phyloP scores from a whole-genome alignment of 2,113 vertebrate species.

The Apodemus sylvaticus region DNA sequence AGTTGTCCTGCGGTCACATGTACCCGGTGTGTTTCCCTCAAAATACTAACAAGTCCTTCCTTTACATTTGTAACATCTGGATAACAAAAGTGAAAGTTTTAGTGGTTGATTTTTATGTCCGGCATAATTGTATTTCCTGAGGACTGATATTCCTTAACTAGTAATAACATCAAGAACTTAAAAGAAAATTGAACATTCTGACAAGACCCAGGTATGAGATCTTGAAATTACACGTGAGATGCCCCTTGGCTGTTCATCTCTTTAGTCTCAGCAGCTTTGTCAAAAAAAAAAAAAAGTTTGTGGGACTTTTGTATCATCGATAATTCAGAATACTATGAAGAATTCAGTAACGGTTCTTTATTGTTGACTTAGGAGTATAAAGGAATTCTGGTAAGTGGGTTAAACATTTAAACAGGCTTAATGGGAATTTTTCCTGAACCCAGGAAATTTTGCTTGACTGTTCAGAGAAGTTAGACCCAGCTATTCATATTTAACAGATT shows the following conservation, averaged over 20 bases:
- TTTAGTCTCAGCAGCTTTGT: neutral
- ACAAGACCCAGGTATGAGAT: conserved; percentile 92
- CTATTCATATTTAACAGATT: neutral
- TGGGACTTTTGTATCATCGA: neutral
- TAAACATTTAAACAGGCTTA: conserved; percentile 10
- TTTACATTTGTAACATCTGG: neutral
- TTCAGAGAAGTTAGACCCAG: neutral
- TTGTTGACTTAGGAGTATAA: neutral
- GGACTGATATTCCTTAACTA: conserved; percentile 85
- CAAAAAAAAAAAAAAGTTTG: neutral
- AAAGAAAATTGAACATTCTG: conserved; percentile 92
- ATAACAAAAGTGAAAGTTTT: neutral
- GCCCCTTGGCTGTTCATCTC: neutral
- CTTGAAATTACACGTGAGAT: neutral
- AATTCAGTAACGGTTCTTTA: conserved; percentile 1
- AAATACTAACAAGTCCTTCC: neutral
- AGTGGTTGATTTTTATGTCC: conserved; percentile 21
- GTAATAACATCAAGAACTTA: conserved; percentile 92
- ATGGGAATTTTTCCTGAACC: neutral
- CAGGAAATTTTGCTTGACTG: neutral
- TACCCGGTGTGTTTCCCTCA: neutral
- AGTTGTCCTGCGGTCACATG: neutral
- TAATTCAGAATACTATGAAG: neutral
- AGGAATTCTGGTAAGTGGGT: neutral
- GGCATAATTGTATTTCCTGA: conserved; percentile 16